These are phyloP conservation scores for Potamilus streckersoni DNA, from an alignment of 1,140 invertebrate species.

Conservation along the genomic window DNA sequence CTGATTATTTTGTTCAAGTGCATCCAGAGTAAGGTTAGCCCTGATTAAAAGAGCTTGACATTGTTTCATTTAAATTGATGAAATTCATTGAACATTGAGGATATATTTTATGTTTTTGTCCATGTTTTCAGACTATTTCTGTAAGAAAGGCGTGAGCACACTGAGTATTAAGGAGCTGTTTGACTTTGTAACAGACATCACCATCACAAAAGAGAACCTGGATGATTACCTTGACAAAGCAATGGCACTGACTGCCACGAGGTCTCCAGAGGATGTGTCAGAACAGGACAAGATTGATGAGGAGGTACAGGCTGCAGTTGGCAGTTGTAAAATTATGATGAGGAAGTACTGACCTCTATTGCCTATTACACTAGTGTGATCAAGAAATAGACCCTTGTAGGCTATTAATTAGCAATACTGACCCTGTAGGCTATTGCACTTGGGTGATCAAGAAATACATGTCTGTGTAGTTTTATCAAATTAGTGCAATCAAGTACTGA, in stretches of 20 bases:
- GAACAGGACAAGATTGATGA: slow-evolving; percentile 68
- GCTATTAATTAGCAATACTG: too few species aligned
- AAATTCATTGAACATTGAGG: neutral
- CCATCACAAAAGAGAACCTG: slow-evolving; percentile 81
- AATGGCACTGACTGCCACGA: slow-evolving; percentile 59
- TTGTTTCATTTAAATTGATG: neutral
- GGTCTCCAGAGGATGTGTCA: slow-evolving; percentile 56
- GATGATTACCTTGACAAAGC: slow-evolving; percentile 74
- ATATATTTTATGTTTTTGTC: neutral
- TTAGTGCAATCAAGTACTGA: too few species aligned
- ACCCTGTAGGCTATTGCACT: too few species aligned
- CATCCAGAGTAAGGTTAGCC: too few species aligned
- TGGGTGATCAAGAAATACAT: too few species aligned
- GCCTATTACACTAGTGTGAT: too few species aligned
- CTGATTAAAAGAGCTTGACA: too few species aligned
- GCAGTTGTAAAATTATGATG: neutral
- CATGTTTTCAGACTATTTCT: slow-evolving; percentile 84
- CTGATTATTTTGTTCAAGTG: too few species aligned
- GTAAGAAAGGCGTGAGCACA: slow-evolving; percentile 87
- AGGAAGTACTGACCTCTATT: too few species aligned
- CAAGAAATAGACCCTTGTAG: too few species aligned
- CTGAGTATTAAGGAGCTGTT: slow-evolving; percentile 93
- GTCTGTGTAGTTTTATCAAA: too few species aligned
- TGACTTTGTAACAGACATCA: slow-evolving; percentile 94
- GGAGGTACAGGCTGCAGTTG: slow-evolving; percentile 55